Evolutionary conservation across 2,113 vertebrate genomes (phyloP), one percentile per base, ranked within the genome.

Genomic region (Engystomops pustulosus): DNA sequence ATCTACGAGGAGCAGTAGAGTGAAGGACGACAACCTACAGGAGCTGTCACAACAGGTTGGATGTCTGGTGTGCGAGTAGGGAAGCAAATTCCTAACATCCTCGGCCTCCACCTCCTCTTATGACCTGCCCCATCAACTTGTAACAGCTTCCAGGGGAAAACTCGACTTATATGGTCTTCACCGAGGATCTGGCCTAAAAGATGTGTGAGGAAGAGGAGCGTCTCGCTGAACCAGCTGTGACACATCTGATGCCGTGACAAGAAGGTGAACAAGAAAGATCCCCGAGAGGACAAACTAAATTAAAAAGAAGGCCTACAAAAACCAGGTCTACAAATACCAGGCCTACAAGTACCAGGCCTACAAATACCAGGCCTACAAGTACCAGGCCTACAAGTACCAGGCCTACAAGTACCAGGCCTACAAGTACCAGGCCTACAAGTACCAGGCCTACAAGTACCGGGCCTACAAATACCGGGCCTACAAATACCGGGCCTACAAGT

Each of bases 21-120:
- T 6, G 25, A 32, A 15, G 12, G 34, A 17, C 44, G 65, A 67
- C 60, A 55, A 53, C 45, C 25, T 18, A 38, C 79, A 32, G 62
- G 45, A 49, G 79, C 79, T 70, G 79, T 81, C 65, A 70, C 65
- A 81, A 81, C 79, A 81, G 65, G 62, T 62, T 67, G 25, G 36
- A 23, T 53, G 65, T 70, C 79, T 49, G 18, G 58, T 6, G 23
- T 7, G 55, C 58, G 44, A 11, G 77, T 27, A 25, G 68, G 78
- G 27, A 62, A 38, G 44, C 15, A 32, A 36, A 80, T 80, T 80
- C 78, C 60, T 45, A 14, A 23, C 53, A 78, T 60, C 36, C 25
- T 12, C n/a, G 9, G 20, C 51, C 51, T 7, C 32, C 34, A 30
- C 47, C 36, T 34, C 51, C 69, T n/a, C 58, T n/a, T 68, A 68